phyloP scores from a whole-genome alignment of 2,888 invertebrate genomes.

The Napeogenes sylphis region DNA sequence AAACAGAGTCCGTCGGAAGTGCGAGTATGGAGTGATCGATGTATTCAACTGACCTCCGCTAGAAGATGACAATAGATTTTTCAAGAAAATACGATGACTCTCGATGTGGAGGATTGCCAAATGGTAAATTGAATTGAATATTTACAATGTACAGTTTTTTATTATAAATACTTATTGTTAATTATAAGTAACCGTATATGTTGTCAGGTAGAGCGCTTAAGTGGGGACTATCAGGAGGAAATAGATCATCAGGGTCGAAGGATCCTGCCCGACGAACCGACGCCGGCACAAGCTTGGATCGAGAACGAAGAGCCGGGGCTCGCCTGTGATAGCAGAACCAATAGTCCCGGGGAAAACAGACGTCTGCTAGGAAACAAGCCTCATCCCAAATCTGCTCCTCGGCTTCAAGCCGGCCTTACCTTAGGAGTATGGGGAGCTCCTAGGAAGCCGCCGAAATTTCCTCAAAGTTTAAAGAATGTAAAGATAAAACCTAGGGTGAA shows the following conservation, averaged over 20 bases:
- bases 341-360: conserved; percentile 55
- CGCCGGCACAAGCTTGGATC: conserved; percentile 55
- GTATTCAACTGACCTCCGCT: conserved; percentile 14
- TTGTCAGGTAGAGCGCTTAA: conserved; percentile 39
- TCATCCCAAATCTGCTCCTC: conserved; percentile 36
- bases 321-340: conserved; percentile 36
- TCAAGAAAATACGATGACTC: conserved; percentile 45
- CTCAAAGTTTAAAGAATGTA: conserved; percentile 33
- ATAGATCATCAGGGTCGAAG: conserved; percentile 46
- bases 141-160: neutral
- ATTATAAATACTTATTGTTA: neutral
- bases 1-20: conserved; percentile 29
- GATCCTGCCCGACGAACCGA: conserved; percentile 45
- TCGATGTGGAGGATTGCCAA: conserved; percentile 53
- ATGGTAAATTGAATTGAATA: conserved; percentile 30
- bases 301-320: conserved; percentile 49
- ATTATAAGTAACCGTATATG: neutral
- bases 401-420: conserved; percentile 55
- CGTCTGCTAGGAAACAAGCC: conserved; percentile 44
- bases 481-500: conserved; percentile 36
- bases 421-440: conserved; percentile 45
- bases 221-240: conserved; percentile 37
- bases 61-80: conserved; percentile 37
- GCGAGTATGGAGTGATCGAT: conserved; percentile 28
- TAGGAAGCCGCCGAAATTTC: conserved; percentile 33